phyloP scores from a whole-genome alignment of 2,888 invertebrate species.

The Lasioglossum zephyrum region DNA sequence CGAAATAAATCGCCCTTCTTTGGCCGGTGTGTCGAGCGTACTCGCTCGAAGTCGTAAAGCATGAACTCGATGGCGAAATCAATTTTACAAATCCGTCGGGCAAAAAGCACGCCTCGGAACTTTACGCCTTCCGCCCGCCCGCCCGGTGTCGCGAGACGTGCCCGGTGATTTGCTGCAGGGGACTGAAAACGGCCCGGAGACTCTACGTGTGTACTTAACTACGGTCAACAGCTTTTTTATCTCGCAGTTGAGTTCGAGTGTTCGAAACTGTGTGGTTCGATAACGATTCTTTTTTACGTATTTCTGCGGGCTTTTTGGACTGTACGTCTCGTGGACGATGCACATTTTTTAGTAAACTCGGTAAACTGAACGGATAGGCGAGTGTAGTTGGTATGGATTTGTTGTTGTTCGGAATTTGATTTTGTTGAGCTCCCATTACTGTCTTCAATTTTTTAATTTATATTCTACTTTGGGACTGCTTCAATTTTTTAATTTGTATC shows the following conservation, averaged over 20 bases:
- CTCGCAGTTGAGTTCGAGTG: neutral
- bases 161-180: constrained; percentile 26
- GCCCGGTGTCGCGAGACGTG: neutral
- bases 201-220: constrained; percentile 6
- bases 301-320: neutral
- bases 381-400: neutral
- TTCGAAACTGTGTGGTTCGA: neutral
- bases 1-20: constrained; percentile 67
- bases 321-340: neutral
- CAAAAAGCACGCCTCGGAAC: constrained; percentile 52
- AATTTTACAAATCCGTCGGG: constrained; percentile 68
- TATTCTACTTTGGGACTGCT: too few species aligned
- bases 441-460: neutral
- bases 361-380: neutral
- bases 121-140: constrained; percentile 32
- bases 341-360: neutral
- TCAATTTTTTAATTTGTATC: too few species aligned
- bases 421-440: neutral
- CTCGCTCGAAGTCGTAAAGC: constrained; percentile 61
- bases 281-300: neutral
- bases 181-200: neutral
- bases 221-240: neutral
- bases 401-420: neutral
- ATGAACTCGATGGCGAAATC: constrained; percentile 66
- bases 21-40: constrained; percentile 38